phyloP scores from a whole-genome alignment of 2,113 vertebrate genomes.

The Galeopterus variegatus region DNA sequence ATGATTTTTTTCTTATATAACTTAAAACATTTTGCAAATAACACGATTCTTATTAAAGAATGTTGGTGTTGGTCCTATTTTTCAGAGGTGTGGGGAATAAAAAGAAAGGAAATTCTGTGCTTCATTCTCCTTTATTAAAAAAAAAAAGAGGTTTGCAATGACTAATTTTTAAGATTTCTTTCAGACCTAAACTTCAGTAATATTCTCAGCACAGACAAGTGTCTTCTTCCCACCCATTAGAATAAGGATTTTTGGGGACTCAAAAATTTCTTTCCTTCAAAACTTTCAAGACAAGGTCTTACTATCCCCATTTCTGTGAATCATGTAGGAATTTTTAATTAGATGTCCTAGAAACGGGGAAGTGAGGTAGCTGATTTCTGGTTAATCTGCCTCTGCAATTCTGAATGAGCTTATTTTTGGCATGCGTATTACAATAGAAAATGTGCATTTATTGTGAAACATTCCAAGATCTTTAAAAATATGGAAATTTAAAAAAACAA shows the following conservation, averaged over 20 bases:
- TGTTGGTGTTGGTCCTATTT: not conserved
- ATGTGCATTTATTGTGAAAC: conserved; percentile 26
- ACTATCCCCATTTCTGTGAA: not conserved
- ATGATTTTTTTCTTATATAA: not conserved
- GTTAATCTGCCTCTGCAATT: not conserved
- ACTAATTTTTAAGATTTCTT: not conserved
- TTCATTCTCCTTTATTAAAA: not conserved
- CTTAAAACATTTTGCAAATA: not conserved
- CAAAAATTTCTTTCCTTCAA: not conserved
- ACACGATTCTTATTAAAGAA: not conserved
- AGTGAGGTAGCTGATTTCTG: not conserved
- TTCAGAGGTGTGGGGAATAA: not conserved
- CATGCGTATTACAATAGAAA: not conserved
- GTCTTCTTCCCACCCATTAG: not conserved
- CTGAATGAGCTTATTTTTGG: conserved; percentile 19
- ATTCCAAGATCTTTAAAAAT: conserved; percentile 30
- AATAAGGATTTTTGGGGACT: not conserved
- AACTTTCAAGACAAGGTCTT: not conserved
- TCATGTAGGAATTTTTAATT: conserved; percentile 17
- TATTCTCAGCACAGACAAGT: not conserved
- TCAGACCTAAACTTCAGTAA: not conserved
- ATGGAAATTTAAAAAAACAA: not conserved
- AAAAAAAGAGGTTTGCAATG: not conserved
- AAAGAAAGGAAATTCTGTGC: not conserved
- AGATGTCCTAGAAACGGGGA: not conserved